A percentile compares a stretch with the other conserved stretches of the same genome.
Evolutionary conservation across 64 coral and sea anemone species (phyloP).

Genomic region (Platygyra sinensis): DNA sequence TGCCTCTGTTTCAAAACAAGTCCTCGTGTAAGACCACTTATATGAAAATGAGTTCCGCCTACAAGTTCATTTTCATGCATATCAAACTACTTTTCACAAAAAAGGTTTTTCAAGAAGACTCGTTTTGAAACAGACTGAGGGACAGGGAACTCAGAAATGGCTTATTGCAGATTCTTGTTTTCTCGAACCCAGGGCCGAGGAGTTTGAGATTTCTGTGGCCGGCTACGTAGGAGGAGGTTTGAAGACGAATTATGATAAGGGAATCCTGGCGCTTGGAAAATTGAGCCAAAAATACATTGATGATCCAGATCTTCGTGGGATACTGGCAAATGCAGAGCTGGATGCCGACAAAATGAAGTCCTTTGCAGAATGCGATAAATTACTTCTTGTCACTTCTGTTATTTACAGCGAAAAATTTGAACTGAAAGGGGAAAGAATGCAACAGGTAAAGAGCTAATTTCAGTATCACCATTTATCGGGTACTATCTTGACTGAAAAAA

Average conservation of each 20-base stretch:
- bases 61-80: too few relatives aligned
- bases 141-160: too few relatives aligned
- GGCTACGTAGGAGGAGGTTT: not conserved
- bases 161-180: too few relatives aligned
- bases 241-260: not conserved
- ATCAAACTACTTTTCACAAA: too few relatives aligned
- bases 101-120: too few relatives aligned
- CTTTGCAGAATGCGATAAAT: not conserved
- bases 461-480: too few relatives aligned
- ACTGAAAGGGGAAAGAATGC: not conserved
- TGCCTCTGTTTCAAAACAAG: too few relatives aligned
- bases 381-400: slow-evolving; percentile 6
- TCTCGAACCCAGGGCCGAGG: too few relatives aligned
- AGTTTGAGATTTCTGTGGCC: too few relatives aligned
- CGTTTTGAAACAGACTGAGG: too few relatives aligned
- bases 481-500: not conserved
- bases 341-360: not conserved
- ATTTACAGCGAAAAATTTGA: slow-evolving; percentile 18
- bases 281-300: not conserved
- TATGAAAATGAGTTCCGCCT: too few relatives aligned
- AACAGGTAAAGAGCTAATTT: not conserved
- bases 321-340: not conserved
- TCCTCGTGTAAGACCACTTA: too few relatives aligned
- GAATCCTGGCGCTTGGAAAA: slow-evolving; percentile 4
- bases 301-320: not conserved